phyloP scores from a whole-genome alignment of 2,797 vertebrate species.

The Ambastaia sidthimunki region DNA sequence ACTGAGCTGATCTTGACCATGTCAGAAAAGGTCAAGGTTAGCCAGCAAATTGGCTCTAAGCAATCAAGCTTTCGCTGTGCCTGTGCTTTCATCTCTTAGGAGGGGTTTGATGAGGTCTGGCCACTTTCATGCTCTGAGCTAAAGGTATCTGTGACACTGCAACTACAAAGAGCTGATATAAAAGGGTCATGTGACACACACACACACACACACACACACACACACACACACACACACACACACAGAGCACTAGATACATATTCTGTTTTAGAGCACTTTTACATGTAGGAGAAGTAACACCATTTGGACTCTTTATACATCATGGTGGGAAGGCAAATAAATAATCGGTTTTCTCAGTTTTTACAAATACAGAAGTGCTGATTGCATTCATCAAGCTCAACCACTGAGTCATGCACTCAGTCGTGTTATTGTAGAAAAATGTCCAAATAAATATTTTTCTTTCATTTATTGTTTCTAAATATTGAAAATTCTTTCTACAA shows the following conservation, averaged over 20 bases:
- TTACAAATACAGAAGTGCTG: not conserved
- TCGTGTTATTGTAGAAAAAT: too few relatives aligned
- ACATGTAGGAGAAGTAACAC: not conserved
- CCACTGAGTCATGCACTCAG: not conserved
- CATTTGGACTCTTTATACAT: not conserved
- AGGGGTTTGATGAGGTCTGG: slow-evolving; percentile 28
- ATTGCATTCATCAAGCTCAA: not conserved
- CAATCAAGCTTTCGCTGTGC: slow-evolving; percentile 70
- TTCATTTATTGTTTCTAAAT: not conserved
- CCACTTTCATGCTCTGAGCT: slow-evolving; percentile 31
- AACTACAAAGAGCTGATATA: slow-evolving; percentile 28
- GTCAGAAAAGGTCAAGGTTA: slow-evolving; percentile 78
- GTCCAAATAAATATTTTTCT: not conserved
- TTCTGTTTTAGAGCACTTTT: not conserved
- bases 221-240: not conserved
- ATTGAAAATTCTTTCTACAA: not conserved
- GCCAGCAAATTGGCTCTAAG: slow-evolving; percentile 75
- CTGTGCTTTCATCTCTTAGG: slow-evolving; percentile 42
- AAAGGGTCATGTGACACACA: not conserved
- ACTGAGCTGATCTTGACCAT: slow-evolving; percentile 75
- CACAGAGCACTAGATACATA: not conserved
- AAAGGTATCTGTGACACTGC: slow-evolving; percentile 5
- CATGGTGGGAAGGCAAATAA: too few relatives aligned
- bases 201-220: slow-evolving; percentile 13
- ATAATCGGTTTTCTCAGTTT: not conserved